A percentile compares a stretch with the other conserved stretches of the same genome.
Conservation (phyloP, 2,888 invertebrate species). For the Micoletzkya japonica region DNA sequence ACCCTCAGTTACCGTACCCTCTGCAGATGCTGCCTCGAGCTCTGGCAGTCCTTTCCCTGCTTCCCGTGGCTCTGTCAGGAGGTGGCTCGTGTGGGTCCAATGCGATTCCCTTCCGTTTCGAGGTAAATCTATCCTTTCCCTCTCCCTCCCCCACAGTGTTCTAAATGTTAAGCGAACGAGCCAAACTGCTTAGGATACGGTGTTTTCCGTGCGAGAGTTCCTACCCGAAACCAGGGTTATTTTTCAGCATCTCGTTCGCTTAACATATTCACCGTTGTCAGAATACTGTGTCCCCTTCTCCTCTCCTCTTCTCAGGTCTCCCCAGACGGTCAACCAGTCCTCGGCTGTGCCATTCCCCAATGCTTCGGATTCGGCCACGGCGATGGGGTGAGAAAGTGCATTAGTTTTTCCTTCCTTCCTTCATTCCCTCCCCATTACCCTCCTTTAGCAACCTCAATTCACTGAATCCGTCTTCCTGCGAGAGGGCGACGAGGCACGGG, state of each 20-base stretch:
- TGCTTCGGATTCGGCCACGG: constrained; percentile 43
- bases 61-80: too few relatives aligned
- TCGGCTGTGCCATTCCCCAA: constrained; percentile 55
- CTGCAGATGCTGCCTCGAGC: background rate
- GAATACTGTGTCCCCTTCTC: too few relatives aligned
- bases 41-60: background rate
- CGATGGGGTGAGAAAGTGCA: background rate
- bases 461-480: constrained; percentile 25
- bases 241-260: too few relatives aligned
- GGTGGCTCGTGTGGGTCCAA: constrained; percentile 52
- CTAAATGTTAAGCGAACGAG: too few relatives aligned
- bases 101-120: constrained; percentile 57
- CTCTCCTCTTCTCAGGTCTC: constrained; percentile 30
- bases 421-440: constrained; percentile 1
- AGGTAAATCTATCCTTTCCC: constrained; percentile 34
- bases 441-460: constrained; percentile 1
- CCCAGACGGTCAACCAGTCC: constrained; percentile 49
- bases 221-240: too few relatives aligned
- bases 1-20: background rate
- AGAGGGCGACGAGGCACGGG: constrained; percentile 11
- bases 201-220: too few relatives aligned
- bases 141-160: background rate
- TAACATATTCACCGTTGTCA: too few relatives aligned
- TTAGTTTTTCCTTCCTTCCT: background rate
- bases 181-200: too few relatives aligned